Base-by-base conservation (phyloP, 2,797 vertebrate species). In the Notoglanidium macrostoma region DNA sequence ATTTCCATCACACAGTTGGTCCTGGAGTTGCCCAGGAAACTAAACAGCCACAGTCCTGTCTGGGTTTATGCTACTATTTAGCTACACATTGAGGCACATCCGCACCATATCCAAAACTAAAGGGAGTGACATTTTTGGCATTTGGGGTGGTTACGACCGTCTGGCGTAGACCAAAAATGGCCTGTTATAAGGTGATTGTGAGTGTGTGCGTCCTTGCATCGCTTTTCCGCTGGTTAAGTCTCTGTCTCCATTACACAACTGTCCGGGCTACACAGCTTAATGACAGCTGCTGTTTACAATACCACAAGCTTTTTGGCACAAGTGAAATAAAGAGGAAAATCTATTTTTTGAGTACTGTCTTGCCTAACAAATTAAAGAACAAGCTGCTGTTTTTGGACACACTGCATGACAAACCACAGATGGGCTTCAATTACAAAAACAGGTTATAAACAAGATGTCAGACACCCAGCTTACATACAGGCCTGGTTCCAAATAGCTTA, bases 1-100 rank as follows among this genome's bases (percentile, higher is more conserved):
- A 80, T 90, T 88, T 88, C 86, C 87, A 76, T 65, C 83, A 88
- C 87, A 85, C 54, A 74, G 83, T 87, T 85, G 26, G 70, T 83
- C 11, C 51, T 86, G 55, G 12, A 26, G 91, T 92, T 91, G 87
- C 85, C 83, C 40, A 70, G 91, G 91, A 89, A 92, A 92, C 92
- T 77, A 92, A 92, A 93, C 90, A 70, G 77, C 54, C 65, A 76
- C 65, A 79, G 85, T 83, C 51, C 73, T 85, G 72, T 85, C 85
- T 82, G 84, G 86, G 90, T 90, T 89, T 88, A 87, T 59, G 65
- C 29, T 61, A 81, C 49, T 67, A 88, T 88, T 89, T 89, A 90
- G 83, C 61, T 81, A 85, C 77, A 72, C 70, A 49, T 40, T 76
- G 78, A 87, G 74, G 59, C 29, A 54, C 76, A 81, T 72, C 83